Evolutionary conservation across 2,888 invertebrate species (phyloP).

Genomic region (Copidosoma aretas): DNA sequence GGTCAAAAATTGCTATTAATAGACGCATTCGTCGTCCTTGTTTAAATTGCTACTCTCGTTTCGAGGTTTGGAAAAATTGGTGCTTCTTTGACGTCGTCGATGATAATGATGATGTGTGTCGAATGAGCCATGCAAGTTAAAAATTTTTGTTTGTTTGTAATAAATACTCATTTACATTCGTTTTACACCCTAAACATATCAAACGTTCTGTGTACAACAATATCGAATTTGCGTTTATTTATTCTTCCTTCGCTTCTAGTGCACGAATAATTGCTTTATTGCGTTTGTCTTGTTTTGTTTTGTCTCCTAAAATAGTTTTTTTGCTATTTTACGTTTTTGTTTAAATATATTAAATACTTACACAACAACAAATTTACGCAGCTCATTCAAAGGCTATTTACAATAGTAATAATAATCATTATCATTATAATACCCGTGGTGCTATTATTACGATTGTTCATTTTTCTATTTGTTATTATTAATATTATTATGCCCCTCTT

Average conservation of each 20-base stretch:
- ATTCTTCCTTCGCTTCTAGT: background rate
- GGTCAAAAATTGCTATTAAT: constrained; percentile 10
- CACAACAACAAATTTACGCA: constrained; percentile 29
- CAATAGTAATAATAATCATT: constrained; percentile 14
- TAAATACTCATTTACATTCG: constrained; percentile 12
- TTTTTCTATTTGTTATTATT: constrained; percentile 1
- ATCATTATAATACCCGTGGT: constrained; percentile 9
- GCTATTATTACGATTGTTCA: constrained; percentile 11
- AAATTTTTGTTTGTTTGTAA: background rate
- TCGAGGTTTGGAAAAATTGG: background rate
- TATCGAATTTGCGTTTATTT: background rate
- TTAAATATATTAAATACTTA: constrained; percentile 34
- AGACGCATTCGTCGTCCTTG: constrained; percentile 8
- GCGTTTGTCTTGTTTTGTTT: background rate
- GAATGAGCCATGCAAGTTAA: constrained; percentile 28
- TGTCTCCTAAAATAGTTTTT: constrained; percentile 11
- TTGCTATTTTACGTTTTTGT: no score
- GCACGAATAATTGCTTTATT: constrained; percentile 23
- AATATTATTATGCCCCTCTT: background rate
- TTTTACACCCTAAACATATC: constrained; percentile 14
- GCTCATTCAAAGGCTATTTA: constrained; percentile 32
- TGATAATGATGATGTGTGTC: no score
- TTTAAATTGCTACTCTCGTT: constrained; percentile 7
- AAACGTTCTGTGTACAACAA: constrained; percentile 13
- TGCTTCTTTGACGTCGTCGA: constrained; percentile 3